Base-by-base conservation (phyloP, 64 coral and sea anemone genomes). In the Pocillopora verrucosa region DNA sequence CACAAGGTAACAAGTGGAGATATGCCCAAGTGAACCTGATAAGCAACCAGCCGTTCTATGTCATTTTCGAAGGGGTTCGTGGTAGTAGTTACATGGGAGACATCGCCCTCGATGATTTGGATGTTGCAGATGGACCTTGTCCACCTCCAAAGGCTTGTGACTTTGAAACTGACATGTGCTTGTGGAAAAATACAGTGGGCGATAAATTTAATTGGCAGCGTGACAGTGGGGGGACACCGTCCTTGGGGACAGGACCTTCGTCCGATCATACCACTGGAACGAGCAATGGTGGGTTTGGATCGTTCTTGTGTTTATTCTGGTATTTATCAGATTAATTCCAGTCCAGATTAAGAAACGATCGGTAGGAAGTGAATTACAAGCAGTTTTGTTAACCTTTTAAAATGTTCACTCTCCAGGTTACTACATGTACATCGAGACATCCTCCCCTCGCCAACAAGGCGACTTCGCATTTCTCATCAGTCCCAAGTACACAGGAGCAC, bases 371-470 rank as follows among this genome's bases (percentile, higher is more conserved):
- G 41, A 51, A 51, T 51, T 4, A 51, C 41, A 4, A 51, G 41
- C 1, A 51, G 41, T 51, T 51, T 3, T 51, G 7, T 51, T 51
- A 51, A 51, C 41, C 41, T 51, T 51, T 51, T 7, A 51, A 51
- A 51, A 4, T 51, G 7, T 6, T 79, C 16, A 37, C 75, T 61
- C 38, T 11, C 19, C 59, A 98, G 96, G 96, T 51, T 90, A 92
- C 61, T 98, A 95, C 41, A 92, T 98, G 90, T 98, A 92, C 77
- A 98, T 98, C 14, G 96, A 98, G 63, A 95, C 96, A 4, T 98
- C 93, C 2, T 95, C 1, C 3, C 96, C 96, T 11, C 90, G 96
- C 58, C 82, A 86, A 83, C 69, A 56, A 45, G 89, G 80, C 45
- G 96, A 98, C 73, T 61, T 78, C 25, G 96, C 96, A 2, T 95